Evolutionary conservation across 35 echinoderm and acorn worm species (phyloP).

Genomic region (Anneissia japonica): DNA sequence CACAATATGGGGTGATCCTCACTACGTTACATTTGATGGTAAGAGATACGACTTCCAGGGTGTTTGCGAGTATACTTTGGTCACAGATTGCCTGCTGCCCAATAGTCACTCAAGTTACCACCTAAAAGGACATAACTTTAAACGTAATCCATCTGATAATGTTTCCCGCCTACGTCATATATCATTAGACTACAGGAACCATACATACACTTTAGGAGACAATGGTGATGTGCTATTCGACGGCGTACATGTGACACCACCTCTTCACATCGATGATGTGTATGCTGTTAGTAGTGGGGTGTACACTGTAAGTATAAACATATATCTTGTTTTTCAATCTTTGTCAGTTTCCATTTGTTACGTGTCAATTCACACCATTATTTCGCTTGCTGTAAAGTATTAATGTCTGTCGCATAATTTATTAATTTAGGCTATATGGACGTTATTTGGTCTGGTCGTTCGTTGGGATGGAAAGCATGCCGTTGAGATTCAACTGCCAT

Average conservation of each 20-base stretch:
- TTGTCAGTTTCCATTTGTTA: no score
- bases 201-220: constrained; percentile 3
- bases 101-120: constrained; percentile 24
- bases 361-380: no score
- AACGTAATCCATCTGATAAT: constrained; percentile 46
- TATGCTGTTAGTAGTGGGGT: neutral
- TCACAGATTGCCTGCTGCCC: constrained; percentile 3
- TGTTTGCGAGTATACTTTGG: constrained; percentile 57
- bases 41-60: constrained; percentile 59
- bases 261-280: neutral
- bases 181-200: constrained; percentile 11
- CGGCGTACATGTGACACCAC: constrained; percentile 19
- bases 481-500: constrained; percentile 35
- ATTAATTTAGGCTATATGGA: constrained; percentile 24
- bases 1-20: constrained; percentile 70
- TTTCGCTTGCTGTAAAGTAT: no score
- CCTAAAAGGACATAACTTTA: constrained; percentile 60
- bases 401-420: no score
- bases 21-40: constrained; percentile 70
- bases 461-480: constrained; percentile 4
- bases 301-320: neutral
- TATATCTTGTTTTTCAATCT: no score
- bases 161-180: constrained; percentile 32
- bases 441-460: constrained; percentile 24
- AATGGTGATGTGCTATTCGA: constrained; percentile 25